These are phyloP conservation scores for Erebia epiphron DNA, from an alignment of 2,888 invertebrate species.

Conservation along the genomic window DNA sequence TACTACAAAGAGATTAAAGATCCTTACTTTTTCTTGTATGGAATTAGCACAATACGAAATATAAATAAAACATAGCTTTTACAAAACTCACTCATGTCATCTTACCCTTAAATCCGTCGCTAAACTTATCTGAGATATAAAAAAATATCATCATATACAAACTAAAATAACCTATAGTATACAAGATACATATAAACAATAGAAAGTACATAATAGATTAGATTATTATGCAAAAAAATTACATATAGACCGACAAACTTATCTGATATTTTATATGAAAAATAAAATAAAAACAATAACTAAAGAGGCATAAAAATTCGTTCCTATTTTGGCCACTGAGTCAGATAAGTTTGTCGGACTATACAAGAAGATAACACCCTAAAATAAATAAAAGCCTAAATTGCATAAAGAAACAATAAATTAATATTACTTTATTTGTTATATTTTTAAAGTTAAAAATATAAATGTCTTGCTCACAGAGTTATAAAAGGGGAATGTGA, in stretches of 20 bases:
- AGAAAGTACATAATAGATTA: slow-evolving; percentile 12
- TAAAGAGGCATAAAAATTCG: too few relatives aligned
- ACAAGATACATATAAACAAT: background rate
- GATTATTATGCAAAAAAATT: background rate
- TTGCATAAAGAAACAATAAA: too few relatives aligned
- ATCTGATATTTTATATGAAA: too few relatives aligned
- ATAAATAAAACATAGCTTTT: background rate
- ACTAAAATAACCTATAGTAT: background rate
- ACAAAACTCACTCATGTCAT: slow-evolving; percentile 24
- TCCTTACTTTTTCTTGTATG: background rate
- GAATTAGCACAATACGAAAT: background rate
- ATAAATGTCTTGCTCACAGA: too few relatives aligned
- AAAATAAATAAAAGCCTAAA: too few relatives aligned
- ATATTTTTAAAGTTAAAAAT: too few relatives aligned
- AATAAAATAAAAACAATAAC: too few relatives aligned
- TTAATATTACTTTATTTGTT: too few relatives aligned
- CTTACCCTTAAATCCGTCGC: slow-evolving; percentile 74
- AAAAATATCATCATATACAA: slow-evolving; percentile 40
- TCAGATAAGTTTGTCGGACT: too few relatives aligned
- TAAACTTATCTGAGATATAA: slow-evolving; percentile 63
- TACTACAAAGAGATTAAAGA: too few relatives aligned
- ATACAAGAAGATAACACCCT: background rate
- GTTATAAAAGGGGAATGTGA: too few relatives aligned
- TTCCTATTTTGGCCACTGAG: too few relatives aligned
- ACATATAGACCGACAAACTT: background rate